Base-by-base conservation (phyloP, 2,113 vertebrate genomes). In the Oreochromis spilurus region DNA sequence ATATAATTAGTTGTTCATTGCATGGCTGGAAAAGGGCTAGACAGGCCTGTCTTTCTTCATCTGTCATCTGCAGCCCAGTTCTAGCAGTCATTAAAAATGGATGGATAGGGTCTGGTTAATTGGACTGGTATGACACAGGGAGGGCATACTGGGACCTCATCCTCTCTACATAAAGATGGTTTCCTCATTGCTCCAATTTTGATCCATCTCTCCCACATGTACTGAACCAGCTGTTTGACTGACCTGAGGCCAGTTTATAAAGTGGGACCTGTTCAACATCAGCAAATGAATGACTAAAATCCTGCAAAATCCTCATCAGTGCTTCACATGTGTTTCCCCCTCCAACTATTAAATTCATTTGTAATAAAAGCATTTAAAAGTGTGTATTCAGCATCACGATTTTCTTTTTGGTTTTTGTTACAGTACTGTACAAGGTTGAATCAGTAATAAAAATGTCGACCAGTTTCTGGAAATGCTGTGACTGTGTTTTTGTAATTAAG, bases 351-450 rank as follows among this genome's bases (percentile, higher is more conserved):
- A 72, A 72, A 29, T 72, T 72, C 53, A 89, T 94, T 95, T 96
- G 93, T 95, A 95, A 94, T 91, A 91, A 93, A 72, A 92, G 34
- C 86, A 87, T 95, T 91, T 87, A 82, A 90, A 88, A 92, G 29
- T 93, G 80, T 91, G 90, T 94, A 48, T 92, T 94, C 87, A 65
- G 82, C 78, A 70, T 87, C 87, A 85, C 17, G 5, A 87, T 90
- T 88, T 85, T 87, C 62, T 86, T 36, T 91, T 88, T 85, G 84
- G 77, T 86, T 95, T 95, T 96, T 96, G 93, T 95, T 96, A 95
- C 91, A 93, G 89, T 93, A 92, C 87, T 95, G 92, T 94, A 90
- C 84, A 95, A 95, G 91, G 87, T 95, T 95, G 67, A 91, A 82
- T 95, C 57, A 79, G 91, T 94, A 96, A 93, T 93, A 95, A 95